Evolutionary conservation across 2,888 invertebrate species (phyloP).

Genomic region (Tuta absoluta): DNA sequence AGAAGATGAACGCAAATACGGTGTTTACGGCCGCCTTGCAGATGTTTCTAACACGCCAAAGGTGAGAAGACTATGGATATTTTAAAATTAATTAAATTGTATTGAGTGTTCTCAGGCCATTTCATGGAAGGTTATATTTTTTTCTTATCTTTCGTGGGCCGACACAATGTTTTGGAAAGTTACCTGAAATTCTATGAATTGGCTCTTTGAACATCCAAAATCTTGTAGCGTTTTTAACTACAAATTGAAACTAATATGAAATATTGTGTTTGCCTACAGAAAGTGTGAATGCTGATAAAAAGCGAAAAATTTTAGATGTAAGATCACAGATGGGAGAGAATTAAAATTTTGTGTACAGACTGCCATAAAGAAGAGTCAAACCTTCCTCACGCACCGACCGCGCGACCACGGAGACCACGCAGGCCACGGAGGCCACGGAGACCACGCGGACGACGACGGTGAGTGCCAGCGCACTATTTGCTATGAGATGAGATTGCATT

Average conservation of each 20-base stretch:
- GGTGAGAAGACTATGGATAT: constrained; percentile 45
- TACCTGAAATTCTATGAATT: constrained; percentile 46
- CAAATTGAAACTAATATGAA: constrained; percentile 39
- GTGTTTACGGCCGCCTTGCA: constrained; percentile 78
- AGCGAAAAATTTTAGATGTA: constrained; percentile 56
- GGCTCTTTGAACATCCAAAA: constrained; percentile 51
- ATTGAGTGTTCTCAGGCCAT: constrained; percentile 53
- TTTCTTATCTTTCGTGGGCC: constrained; percentile 44
- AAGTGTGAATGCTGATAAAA: constrained; percentile 59
- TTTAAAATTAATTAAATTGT: constrained; percentile 29
- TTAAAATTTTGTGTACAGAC: constrained; percentile 71
- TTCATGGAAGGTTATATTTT: constrained; percentile 43
- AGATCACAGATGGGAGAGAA: constrained; percentile 57
- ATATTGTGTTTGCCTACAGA: constrained; percentile 71
- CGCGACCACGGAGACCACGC: constrained; percentile 45
- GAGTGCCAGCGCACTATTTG: constrained; percentile 34
- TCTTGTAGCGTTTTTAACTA: constrained; percentile 17
- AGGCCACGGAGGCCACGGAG: constrained; percentile 49
- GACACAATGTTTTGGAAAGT: constrained; percentile 54
- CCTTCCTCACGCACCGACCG: constrained; percentile 45
- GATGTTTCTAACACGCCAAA: constrained; percentile 65
- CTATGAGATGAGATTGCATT: neutral
- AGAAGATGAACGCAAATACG: constrained; percentile 85
- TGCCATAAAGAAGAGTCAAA: constrained; percentile 53
- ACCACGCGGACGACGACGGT: constrained; percentile 51